Conservation (phyloP, 2,888 invertebrate species). For the Mycogona germanica region DNA sequence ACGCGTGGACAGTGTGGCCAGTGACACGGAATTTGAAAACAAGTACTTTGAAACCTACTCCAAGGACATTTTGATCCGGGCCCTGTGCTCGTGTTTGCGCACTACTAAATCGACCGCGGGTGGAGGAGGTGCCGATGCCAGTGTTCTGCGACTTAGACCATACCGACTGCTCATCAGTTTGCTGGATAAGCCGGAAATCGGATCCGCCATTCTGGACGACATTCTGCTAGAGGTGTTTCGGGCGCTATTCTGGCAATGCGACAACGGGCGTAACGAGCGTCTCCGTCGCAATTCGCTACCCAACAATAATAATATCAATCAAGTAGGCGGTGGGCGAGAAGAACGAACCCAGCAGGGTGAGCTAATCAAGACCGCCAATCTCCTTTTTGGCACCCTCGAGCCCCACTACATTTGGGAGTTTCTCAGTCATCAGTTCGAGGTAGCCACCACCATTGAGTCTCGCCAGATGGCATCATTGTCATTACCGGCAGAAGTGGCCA, state of each 20-base stretch:
- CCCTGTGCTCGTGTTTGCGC: conserved; percentile 27
- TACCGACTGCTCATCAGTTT: conserved; percentile 70
- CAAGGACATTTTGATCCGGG: conserved; percentile 28
- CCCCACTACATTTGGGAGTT: conserved; percentile 79
- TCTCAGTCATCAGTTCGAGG: conserved; percentile 39
- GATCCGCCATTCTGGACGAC: conserved; percentile 59
- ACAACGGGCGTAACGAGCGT: too few relatives aligned
- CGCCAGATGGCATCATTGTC: not conserved
- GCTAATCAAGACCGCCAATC: conserved; percentile 67
- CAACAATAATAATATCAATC: too few relatives aligned
- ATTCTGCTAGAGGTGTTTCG: conserved; percentile 64
- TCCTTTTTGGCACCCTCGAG: conserved; percentile 68
- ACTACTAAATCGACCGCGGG: too few relatives aligned
- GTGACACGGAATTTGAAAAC: conserved; percentile 27
- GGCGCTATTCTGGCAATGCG: too few relatives aligned
- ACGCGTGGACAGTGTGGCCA: conserved; percentile 21
- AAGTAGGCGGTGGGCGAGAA: too few relatives aligned
- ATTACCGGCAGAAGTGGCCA: too few relatives aligned
- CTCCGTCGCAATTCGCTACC: too few relatives aligned
- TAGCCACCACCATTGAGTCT: conserved; percentile 15
- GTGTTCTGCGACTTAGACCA: conserved; percentile 32
- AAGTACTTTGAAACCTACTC: conserved; percentile 25
- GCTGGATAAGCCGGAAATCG: conserved; percentile 76
- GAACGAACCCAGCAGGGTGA: too few relatives aligned
- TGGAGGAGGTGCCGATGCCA: not conserved